Conservation (phyloP, 2,113 vertebrate genomes). For the Phyllopteryx taeniolatus region DNA sequence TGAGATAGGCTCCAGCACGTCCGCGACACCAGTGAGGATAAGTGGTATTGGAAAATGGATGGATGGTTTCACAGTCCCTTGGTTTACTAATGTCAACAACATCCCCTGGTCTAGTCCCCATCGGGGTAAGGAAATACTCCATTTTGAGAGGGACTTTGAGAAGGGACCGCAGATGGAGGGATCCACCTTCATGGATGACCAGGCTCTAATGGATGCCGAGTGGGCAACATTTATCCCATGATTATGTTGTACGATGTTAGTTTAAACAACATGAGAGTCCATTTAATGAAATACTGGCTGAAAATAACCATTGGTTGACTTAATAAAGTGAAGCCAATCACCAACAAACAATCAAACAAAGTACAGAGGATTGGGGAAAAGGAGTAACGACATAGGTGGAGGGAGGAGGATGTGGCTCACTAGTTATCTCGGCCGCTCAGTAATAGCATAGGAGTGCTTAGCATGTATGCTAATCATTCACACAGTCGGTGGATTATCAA, state of each 20-base stretch:
- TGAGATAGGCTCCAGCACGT: no score
- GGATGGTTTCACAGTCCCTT: no score
- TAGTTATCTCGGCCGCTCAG: constrained; percentile 67
- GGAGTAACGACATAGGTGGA: constrained; percentile 24
- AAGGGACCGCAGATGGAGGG: no score
- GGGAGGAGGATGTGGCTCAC: constrained; percentile 23
- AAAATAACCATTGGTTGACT: no score
- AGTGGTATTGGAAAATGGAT: no score
- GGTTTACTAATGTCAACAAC: no score
- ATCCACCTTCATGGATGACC: no score
- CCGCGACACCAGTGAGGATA: no score
- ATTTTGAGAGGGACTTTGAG: no score
- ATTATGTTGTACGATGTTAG: not conserved
- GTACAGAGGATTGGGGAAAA: not conserved
- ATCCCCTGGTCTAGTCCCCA: no score
- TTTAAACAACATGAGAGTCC: not conserved
- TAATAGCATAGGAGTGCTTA: constrained; percentile 69
- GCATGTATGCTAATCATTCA: constrained; percentile 69
- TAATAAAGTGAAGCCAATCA: not conserved
- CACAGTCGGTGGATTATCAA: constrained; percentile 62
- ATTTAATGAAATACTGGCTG: not conserved
- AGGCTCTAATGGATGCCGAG: no score
- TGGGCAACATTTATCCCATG: not conserved
- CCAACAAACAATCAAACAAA: constrained; percentile 13
- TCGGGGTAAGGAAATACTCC: no score